phyloP scores from a whole-genome alignment of 2,888 invertebrate species.

The Phaedon cochleariae region DNA sequence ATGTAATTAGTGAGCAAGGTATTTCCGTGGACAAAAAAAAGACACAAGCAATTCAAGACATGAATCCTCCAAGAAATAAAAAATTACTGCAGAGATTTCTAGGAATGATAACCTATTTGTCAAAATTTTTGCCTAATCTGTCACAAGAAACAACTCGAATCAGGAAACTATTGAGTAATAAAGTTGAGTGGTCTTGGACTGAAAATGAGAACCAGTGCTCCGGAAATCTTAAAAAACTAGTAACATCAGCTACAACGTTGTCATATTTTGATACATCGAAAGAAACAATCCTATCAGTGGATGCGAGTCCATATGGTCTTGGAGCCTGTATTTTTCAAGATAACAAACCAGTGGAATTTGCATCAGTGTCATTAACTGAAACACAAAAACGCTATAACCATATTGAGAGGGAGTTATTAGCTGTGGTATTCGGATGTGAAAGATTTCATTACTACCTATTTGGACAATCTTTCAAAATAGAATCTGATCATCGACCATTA shows the following conservation, averaged over 20 bases:
- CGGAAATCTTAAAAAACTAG: background rate
- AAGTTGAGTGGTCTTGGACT: background rate
- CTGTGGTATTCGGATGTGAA: constrained; percentile 44
- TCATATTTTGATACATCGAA: background rate
- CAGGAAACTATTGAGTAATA: background rate
- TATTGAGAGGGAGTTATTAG: constrained; percentile 26
- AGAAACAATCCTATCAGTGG: background rate
- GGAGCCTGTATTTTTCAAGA: constrained; percentile 4
- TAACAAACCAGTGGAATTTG: constrained; percentile 5
- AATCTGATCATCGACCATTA: constrained; percentile 40
- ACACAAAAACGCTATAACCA: constrained; percentile 10
- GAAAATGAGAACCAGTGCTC: too few species aligned
- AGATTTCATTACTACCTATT: constrained; percentile 37
- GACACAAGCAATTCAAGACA: too few species aligned
- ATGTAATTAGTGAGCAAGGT: too few species aligned
- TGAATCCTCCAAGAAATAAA: background rate
- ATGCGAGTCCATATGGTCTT: constrained; percentile 8
- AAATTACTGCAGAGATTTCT: background rate
- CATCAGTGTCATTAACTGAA: constrained; percentile 4
- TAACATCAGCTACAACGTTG: too few species aligned
- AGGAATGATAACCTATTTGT: too few species aligned
- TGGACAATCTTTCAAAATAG: constrained; percentile 27
- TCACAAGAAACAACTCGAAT: background rate
- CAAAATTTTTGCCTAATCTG: background rate
- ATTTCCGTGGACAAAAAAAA: too few species aligned